phyloP scores from a whole-genome alignment of 1,140 invertebrate genomes.

The Homalodisca vitripennis region DNA sequence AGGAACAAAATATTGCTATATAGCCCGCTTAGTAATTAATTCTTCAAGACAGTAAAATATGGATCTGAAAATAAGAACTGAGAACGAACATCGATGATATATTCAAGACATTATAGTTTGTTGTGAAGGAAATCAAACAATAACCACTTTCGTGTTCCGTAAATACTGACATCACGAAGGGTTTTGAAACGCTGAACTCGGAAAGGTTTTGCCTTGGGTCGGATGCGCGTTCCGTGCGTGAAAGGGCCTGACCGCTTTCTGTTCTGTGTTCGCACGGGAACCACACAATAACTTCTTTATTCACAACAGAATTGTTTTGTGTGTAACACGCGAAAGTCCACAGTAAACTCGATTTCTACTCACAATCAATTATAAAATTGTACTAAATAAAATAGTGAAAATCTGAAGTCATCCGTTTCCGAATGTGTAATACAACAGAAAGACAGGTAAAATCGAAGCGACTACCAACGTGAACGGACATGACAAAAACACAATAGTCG shows the following conservation, averaged over 20 bases:
- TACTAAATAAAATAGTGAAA: neutral
- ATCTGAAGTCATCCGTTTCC: neutral
- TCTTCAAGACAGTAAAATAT: neutral
- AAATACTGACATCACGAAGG: neutral
- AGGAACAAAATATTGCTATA: too few species aligned
- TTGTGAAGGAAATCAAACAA: neutral
- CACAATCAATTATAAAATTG: neutral
- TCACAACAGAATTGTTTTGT: neutral
- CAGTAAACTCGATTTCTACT: neutral
- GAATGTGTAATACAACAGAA: neutral
- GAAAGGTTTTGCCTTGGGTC: too few species aligned
- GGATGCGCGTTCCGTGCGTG: conserved; percentile 1
- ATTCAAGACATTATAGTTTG: neutral
- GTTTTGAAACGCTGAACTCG: neutral
- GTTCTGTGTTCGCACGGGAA: conserved; percentile 10
- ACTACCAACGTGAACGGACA: neutral
- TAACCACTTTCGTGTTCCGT: neutral
- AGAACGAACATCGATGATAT: neutral
- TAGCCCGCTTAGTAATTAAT: too few species aligned
- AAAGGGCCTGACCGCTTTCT: conserved; percentile 2
- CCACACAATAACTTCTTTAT: neutral
- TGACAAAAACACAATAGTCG: neutral
- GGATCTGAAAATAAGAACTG: neutral
- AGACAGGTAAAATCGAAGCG: neutral
- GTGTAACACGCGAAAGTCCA: neutral